phyloP scores from a whole-genome alignment of 2,113 vertebrate genomes.

The Istiophorus platypterus region DNA sequence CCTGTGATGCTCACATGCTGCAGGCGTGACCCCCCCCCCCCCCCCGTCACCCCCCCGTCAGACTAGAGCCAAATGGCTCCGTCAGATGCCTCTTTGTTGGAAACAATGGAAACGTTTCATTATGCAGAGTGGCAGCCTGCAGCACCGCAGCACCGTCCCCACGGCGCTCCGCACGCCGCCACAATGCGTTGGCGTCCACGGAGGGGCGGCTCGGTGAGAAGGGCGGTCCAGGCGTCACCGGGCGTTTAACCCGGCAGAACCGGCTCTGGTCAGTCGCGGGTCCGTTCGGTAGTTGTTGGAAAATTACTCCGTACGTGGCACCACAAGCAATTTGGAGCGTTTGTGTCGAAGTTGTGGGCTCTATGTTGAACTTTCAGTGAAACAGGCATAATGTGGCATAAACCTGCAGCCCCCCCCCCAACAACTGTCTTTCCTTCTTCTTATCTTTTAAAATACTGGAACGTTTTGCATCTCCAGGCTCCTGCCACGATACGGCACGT shows the following conservation, averaged over 20 bases:
- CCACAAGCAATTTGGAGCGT: conserved; percentile 1
- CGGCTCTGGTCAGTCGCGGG: too few species aligned
- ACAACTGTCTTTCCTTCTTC: too few species aligned
- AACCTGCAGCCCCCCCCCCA: too few species aligned
- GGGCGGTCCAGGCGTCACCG: too few species aligned
- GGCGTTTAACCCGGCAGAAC: too few species aligned
- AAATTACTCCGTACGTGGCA: conserved; percentile 9
- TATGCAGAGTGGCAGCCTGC: conserved; percentile 1
- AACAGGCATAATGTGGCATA: not conserved
- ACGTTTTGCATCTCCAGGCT: too few species aligned
- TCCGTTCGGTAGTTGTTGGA: conserved; percentile 4
- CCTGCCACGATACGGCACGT: too few species aligned
- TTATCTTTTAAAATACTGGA: too few species aligned
- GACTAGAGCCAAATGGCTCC: conserved; percentile 12
- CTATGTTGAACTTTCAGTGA: not conserved
- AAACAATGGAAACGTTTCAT: conserved; percentile 63
- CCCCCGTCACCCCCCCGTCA: conserved; percentile 24
- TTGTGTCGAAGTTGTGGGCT: not conserved
- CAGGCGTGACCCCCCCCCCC: too few species aligned
- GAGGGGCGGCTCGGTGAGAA: too few species aligned
- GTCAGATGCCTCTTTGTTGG: conserved; percentile 59
- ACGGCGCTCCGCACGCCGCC: too few species aligned
- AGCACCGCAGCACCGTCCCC: conserved; percentile 16
- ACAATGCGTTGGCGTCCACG: too few species aligned
- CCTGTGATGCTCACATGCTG: conserved; percentile 71